Evolutionary conservation across 2,888 invertebrate genomes (phyloP), one percentile per base, ranked within the genome.

Genomic region (Agelastica alni): DNA sequence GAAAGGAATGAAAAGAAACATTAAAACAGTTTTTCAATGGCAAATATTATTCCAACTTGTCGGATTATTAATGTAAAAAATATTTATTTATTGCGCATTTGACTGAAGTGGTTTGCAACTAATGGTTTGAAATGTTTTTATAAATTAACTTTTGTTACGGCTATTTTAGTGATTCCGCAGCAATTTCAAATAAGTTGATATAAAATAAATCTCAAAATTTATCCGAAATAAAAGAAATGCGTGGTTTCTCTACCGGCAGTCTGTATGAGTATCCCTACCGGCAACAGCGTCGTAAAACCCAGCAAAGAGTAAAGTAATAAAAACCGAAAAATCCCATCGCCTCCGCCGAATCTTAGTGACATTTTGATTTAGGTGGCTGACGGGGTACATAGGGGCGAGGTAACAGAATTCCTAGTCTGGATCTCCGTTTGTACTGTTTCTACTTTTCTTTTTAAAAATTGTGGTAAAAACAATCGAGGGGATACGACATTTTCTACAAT

Each of bases 291-390:
- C 65, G 65, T 68, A 68, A 68, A 67, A 64, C 30, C 49, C 5
- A 14, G 34, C 5, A 36, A 26, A 36, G 45, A 45, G 32, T 34
- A 34, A 58, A 53, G 64, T 62, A 66, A 68, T 68, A 69, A 69
- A 69, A 66, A 52, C 61, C 56, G 65, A 59, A 64, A 49, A 70
- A 65, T 67, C 65, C 65, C 64, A 68, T 67, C 64, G 63, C 64
- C 65, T 63, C 60, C 56, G 58, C 63, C 63, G 64, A 64, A 66
- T 67, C 67, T 64, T 60, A 65, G 67, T 68, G 69, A 70, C 69
- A 69, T 66, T 68, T 70, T 70, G 69, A 69, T 68, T 62, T 68
- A 70, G 53, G 62, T 30, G 32, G 37, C 49, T 32, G 16, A 5
- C 10, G 13, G 32, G 41, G 32, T 16, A 17, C 20, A 26, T 6